Conservation (phyloP, 2,888 invertebrate species). For the Eretmocerus hayati region DNA sequence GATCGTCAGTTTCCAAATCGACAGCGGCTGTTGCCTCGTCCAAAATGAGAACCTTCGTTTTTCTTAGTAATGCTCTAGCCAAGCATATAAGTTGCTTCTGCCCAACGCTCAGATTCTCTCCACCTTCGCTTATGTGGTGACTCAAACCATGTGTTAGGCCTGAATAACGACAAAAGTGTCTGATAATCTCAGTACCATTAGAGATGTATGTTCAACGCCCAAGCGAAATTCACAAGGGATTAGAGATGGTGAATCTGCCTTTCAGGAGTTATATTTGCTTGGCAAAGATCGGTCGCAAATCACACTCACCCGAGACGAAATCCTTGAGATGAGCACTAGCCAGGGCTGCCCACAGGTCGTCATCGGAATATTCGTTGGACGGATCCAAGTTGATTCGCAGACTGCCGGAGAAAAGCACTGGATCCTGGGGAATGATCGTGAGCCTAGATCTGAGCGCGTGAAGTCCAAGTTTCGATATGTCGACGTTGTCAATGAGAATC, state of each 20-base stretch:
- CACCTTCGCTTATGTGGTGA: constrained; percentile 84
- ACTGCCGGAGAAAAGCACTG: constrained; percentile 88
- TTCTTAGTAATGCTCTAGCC: constrained; percentile 75
- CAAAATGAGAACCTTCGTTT: constrained; percentile 76
- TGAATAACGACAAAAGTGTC: no score
- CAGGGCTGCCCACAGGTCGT: constrained; percentile 79
- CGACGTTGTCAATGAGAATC: constrained; percentile 77
- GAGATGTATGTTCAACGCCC: no score
- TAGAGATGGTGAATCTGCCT: no score
- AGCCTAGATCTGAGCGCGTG: constrained; percentile 77
- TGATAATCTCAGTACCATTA: background rate
- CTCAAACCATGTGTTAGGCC: constrained; percentile 68
- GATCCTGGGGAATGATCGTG: constrained; percentile 89
- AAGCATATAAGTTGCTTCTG: constrained; percentile 85
- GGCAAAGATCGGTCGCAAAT: no score
- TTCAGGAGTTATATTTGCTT: no score
- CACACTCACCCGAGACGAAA: constrained; percentile 66
- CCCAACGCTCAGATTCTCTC: constrained; percentile 85
- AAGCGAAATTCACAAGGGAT: no score
- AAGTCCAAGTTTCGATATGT: constrained; percentile 74
- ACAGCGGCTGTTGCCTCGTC: constrained; percentile 90
- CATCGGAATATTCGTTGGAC: constrained; percentile 69
- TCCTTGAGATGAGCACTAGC: constrained; percentile 83
- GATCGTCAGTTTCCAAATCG: constrained; percentile 83
- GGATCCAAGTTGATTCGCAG: constrained; percentile 91